Evolutionary conservation across 2,888 invertebrate genomes (phyloP), one percentile per base, ranked within the genome.

Genomic region (Megalurothrips usitatus): DNA sequence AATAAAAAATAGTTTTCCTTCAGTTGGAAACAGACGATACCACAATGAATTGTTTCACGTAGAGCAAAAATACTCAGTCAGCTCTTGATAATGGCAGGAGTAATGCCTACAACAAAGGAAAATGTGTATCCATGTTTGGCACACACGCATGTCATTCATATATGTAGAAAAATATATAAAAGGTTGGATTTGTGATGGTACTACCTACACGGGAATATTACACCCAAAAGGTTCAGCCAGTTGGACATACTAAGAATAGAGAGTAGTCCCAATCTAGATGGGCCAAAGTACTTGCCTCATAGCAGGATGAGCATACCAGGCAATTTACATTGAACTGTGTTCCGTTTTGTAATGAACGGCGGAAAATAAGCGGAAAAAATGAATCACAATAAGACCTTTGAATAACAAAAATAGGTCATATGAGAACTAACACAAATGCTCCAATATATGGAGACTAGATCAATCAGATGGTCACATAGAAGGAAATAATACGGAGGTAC

Each of bases 1-100:
- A 75, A 75, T 75, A 75, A 75, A 75, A 75, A 75, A 75, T 75
- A 75, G 68, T 75, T 75, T 75, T 75, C 68, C 68, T 75, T 75
- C 23, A 12, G 68, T 12, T 75, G 23, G 26, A 26, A 75, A 75
- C 26, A 26, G 23, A 26, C 26, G 68, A 75, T 75, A 68, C 19
- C 11, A 58, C 23, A 26, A 75, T 75, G 68, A 75, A 75, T 10
- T 26, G 23, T 26, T 75, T 12, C 26, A 75, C 12, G 23, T 26
- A 75, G 68, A 75, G 68, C 68, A 75, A 75, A 75, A 26, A 75
- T 75, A 75, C 68, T 75, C 68, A 75, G 68, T 75, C 68, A 75
- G 68, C 68, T 75, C 68, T 75, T 75, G 68, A 75, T 75, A 75
- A 75, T 75, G 68, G 68, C 68, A 75, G 68, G 68, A 75, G 68